Evolutionary conservation across 2,113 vertebrate genomes (phyloP).

Genomic region (Jacana jacana): DNA sequence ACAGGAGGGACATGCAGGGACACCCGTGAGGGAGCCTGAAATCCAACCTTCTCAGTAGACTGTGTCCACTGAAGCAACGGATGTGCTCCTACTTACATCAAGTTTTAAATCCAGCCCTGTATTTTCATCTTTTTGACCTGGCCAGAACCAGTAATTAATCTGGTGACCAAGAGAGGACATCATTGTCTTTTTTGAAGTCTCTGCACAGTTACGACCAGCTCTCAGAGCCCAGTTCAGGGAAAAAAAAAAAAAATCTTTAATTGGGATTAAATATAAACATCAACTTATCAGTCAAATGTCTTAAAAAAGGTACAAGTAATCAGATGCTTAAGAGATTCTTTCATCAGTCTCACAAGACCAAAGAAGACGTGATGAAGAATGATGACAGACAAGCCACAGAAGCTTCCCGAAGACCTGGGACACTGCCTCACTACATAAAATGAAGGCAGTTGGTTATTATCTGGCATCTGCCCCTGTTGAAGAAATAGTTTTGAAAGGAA

Average conservation of each 20-base stretch:
- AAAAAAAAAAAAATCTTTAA: neutral
- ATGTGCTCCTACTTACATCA: rapidly evolving
- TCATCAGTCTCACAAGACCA: neutral
- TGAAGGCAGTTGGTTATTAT: neutral
- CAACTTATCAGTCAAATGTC: neutral
- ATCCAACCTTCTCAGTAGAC: neutral
- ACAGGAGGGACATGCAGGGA: rapidly evolving
- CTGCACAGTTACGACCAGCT: neutral
- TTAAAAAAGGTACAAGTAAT: neutral
- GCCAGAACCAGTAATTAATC: neutral
- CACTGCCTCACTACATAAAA: neutral
- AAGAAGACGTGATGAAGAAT: neutral
- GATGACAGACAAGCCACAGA: neutral
- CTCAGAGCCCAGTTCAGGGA: neutral
- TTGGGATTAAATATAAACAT: neutral
- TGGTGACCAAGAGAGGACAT: neutral
- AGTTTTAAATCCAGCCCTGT: neutral
- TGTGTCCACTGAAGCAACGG: neutral
- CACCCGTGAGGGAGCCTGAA: neutral
- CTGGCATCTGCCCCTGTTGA: neutral
- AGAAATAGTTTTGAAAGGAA: neutral
- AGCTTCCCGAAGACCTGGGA: neutral
- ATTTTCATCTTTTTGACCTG: neutral
- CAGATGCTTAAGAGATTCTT: neutral
- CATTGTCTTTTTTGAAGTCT: neutral